Conservation (phyloP, 2,797 vertebrate species). For the Anableps anableps region DNA sequence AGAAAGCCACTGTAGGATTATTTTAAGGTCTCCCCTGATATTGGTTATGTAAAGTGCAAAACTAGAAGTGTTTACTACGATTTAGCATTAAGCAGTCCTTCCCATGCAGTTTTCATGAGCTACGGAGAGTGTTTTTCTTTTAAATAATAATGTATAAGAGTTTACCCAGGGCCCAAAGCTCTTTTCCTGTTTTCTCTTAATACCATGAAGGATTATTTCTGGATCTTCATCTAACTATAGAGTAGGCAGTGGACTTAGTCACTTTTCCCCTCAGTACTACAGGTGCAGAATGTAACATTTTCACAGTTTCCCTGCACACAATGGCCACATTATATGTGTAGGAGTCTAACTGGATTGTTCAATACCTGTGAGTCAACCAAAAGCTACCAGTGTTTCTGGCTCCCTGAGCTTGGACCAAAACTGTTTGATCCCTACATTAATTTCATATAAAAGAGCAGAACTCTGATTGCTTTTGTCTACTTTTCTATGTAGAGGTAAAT, state of each 20-base stretch:
- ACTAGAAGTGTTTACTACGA: conserved; percentile 11
- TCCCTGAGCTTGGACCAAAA: conserved; percentile 48
- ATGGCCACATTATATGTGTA: conserved; percentile 62
- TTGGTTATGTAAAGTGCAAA: conserved; percentile 21
- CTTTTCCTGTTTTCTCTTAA: conserved; percentile 44
- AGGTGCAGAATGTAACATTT: conserved; percentile 61
- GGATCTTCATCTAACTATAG: conserved; percentile 46
- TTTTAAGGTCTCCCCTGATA: conserved; percentile 43
- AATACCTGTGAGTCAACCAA: conserved; percentile 69
- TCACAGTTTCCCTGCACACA: conserved; percentile 38
- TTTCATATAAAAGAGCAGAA: conserved; percentile 53
- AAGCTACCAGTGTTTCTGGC: conserved; percentile 62
- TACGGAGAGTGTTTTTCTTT: conserved; percentile 15
- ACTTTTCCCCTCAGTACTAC: conserved; percentile 57
- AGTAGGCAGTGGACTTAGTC: conserved; percentile 55
- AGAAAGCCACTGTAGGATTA: conserved; percentile 34
- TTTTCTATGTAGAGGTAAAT: conserved; percentile 18
- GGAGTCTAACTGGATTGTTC: conserved; percentile 63
- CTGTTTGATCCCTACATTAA: conserved; percentile 56
- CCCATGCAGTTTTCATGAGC: conserved; percentile 9
- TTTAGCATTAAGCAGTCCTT: conserved; percentile 18
- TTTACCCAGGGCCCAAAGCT: conserved; percentile 26
- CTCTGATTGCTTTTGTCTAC: conserved; percentile 30
- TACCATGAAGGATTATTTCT: conserved; percentile 59
- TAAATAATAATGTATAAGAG: conserved; percentile 26